These are phyloP conservation scores for Globia sparganii DNA, from an alignment of 2,888 invertebrate species.

Conservation along the genomic window DNA sequence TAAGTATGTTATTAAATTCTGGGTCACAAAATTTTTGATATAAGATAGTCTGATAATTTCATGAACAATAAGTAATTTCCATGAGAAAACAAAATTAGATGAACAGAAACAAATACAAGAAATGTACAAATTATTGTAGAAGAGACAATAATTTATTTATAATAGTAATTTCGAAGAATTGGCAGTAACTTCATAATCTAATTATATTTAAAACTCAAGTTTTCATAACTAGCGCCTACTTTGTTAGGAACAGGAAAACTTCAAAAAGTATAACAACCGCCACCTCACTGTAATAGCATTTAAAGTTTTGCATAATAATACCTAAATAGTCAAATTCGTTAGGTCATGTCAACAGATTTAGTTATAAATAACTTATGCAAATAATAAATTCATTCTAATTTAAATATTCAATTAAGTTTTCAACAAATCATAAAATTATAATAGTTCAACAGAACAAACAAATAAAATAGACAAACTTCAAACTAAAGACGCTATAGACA, in stretches of 20 bases:
- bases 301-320: conserved; percentile 11
- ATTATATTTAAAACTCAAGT: background rate
- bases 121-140: conserved; percentile 12
- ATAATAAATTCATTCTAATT: conserved; percentile 48
- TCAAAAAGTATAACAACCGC: conserved; percentile 5
- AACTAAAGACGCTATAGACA: conserved; percentile 36
- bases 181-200: background rate
- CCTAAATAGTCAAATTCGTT: conserved; percentile 37
- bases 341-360: conserved; percentile 24
- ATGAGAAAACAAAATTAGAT: background rate
- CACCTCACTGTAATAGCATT: conserved; percentile 2
- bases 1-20: conserved; percentile 43
- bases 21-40: conserved; percentile 21
- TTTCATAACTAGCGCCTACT: conserved; percentile 14
- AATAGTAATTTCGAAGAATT: conserved; percentile 11
- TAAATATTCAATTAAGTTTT: conserved; percentile 55
- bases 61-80: background rate
- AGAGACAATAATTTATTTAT: background rate
- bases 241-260: conserved; percentile 11
- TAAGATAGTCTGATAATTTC: conserved; percentile 19
- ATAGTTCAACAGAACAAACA: conserved; percentile 45
- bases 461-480: conserved; percentile 45
- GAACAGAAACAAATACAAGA: conserved; percentile 2
- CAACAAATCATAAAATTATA: conserved; percentile 59
- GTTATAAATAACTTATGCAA: conserved; percentile 46